Evolutionary conservation across 2,797 vertebrate genomes (phyloP), one percentile per base, ranked within the genome.

Genomic region (Scomberomorus guttatus): DNA sequence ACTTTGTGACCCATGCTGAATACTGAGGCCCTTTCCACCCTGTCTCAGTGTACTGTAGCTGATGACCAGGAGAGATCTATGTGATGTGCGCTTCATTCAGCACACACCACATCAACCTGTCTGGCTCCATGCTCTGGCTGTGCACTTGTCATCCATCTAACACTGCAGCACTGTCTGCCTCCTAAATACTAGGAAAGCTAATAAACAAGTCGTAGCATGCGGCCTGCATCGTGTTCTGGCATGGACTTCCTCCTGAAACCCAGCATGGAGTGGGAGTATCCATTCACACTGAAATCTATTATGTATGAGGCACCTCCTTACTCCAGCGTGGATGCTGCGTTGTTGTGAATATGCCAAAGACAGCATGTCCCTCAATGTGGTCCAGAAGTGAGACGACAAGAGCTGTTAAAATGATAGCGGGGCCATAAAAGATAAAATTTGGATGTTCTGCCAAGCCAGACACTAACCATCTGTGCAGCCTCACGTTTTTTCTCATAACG

Each of bases 381-480:
- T 67, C 67, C 71, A 74, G 62, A 60, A 83, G 64, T 74, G 65
- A 67, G 78, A 70, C 17, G 8, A 60, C 27, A 50, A 48, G 62
- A 66, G 80, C 68, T 44, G 59, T 86, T 77, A 71, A 78, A 85
- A 80, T 66, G 67, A 81, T 76, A 56, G 61, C 75, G 25, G 63
- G 72, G 70, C 79, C 52, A 39, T 73, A 65, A 81, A 83, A 80
- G 57, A 87, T 75, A 73, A 54, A 27, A 65, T 83, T 70, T 52
- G 72, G 81, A 90, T 89, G 58, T 63, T 55, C 71, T 85, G 84
- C 78, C 73, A 90, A 81, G 75, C 58, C 65, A 74, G 77, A 78
- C 51, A 44, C 59, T 34, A 56, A 77, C 84, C 83, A 83, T 90
- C 79, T 86, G 80, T 44, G 64, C 72, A 46, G 50, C 54, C 39